Evolutionary conservation across 2,113 vertebrate genomes (phyloP), one percentile per base, ranked within the genome.

Genomic region (Guaruba guarouba): DNA sequence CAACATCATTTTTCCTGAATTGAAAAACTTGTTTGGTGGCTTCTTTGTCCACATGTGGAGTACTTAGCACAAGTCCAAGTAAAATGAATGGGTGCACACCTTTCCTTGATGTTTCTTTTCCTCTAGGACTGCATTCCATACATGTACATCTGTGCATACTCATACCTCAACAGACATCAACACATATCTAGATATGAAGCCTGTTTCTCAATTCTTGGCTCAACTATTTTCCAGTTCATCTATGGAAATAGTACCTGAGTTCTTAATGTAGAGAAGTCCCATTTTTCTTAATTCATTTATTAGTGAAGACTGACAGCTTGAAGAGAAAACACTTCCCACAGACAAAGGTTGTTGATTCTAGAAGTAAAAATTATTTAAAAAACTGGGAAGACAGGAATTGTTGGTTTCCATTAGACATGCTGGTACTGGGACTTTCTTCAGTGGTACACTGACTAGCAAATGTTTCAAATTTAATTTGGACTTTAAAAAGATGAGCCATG

Each of bases 401-500:
- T 35, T 82, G 6, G 1, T 87, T 96, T 85, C 87, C 90, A 7
- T 67, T 63, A 66, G 12, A 89, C 25, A 22, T 83, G 63, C 71
- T 63, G 16, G 18, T 77, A 68, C 83, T 74, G 39, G 35, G 35
- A 59, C 62, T 90, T 92, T 85, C 76, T 88, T 95, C 90, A 82
- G 62, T 82, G 54, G 25, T 11, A 2, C 57, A 31, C 17, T 94
- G 92, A 75, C 82, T 93, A 76, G 69, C 33, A 91, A 95, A 95
- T 69, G 61, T 88, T 89, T 93, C 37, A 82, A 35, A 87, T 22
- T 79, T 94, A 84, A 79, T 85, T 75, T 79, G 22, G 88, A 78
- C 8, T 94, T 97, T 43, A 82, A 95, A 93, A 95, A 64, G 39
- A 75, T 90, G 90, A 91, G 57, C 23, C 63, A 76, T 43, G 57